Conservation (phyloP, 2,797 vertebrate genomes). For the Pyrocephalus nanus region DNA sequence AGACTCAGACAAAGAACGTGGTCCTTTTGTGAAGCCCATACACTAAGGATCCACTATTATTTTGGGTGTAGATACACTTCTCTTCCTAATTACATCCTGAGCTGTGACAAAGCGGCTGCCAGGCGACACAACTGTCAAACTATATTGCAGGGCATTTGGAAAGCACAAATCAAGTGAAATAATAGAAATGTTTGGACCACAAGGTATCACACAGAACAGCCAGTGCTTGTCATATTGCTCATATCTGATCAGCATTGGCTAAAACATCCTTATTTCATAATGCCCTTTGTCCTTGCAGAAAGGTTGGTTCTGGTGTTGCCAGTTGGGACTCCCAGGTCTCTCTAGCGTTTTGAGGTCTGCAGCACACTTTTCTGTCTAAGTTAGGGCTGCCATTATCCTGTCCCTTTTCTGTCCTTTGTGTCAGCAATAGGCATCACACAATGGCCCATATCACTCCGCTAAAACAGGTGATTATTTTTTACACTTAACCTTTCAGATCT, state of each 20-base stretch:
- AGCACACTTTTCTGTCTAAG: background rate
- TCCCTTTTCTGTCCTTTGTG: background rate
- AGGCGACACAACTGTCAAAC: constrained; percentile 34
- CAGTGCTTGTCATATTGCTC: background rate
- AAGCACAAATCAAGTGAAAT: background rate
- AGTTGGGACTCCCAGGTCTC: accelerated
- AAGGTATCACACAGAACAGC: background rate
- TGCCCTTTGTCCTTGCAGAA: background rate
- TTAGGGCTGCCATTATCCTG: background rate
- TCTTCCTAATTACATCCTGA: constrained; percentile 18
- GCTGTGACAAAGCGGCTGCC: constrained; percentile 16
- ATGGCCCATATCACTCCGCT: background rate
- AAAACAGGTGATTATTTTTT: background rate
- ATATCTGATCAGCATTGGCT: background rate
- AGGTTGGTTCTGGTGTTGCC: background rate
- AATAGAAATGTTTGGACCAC: background rate
- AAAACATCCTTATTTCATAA: background rate
- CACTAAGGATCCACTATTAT: background rate
- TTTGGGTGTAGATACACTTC: background rate
- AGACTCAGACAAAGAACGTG: background rate
- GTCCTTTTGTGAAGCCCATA: background rate
- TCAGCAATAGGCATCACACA: background rate
- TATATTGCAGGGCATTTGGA: background rate
- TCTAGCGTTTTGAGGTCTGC: background rate
- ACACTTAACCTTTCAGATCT: background rate